A percentile compares a stretch with the other conserved stretches of the same genome.
phyloP scores from a whole-genome alignment of 1,140 invertebrate species.

The Drosophila asahinai region DNA sequence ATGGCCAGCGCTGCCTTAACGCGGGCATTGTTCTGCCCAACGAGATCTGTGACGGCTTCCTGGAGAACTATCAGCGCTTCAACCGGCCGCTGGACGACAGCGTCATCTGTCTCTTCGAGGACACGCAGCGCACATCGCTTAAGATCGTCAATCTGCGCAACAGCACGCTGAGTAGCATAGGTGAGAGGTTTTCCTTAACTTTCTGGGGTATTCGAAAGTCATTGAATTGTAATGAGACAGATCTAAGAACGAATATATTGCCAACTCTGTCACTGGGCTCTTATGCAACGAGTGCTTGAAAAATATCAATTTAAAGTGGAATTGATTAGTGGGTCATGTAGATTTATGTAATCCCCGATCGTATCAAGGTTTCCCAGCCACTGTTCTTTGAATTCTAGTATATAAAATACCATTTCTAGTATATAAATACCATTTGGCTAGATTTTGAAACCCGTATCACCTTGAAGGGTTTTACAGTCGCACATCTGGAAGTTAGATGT shows the following conservation, averaged over 20 bases:
- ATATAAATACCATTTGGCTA: too few relatives aligned
- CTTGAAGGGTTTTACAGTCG: too few relatives aligned
- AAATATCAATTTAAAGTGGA: neutral
- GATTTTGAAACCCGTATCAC: too few relatives aligned
- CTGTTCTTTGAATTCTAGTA: too few relatives aligned
- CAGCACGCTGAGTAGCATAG: slow-evolving; percentile 87
- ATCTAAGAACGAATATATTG: neutral
- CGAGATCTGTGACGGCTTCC: slow-evolving; percentile 87
- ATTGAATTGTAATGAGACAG: neutral
- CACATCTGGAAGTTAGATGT: too few relatives aligned
- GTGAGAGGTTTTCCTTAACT: slow-evolving; percentile 22
- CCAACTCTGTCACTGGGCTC: neutral
- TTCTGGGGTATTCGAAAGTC: too few relatives aligned
- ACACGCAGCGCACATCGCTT: slow-evolving; percentile 89
- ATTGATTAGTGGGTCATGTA: neutral
- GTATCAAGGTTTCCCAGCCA: neutral
- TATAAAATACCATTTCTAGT: too few relatives aligned
- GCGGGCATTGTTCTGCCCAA: slow-evolving; percentile 74
- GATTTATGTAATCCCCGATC: neutral
- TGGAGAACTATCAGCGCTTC: slow-evolving; percentile 89
- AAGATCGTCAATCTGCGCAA: slow-evolving; percentile 89
- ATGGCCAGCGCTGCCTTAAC: slow-evolving; percentile 56
- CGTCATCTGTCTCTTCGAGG: slow-evolving; percentile 90
- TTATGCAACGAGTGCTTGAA: neutral
- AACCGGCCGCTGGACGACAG: slow-evolving; percentile 87